Evolutionary conservation across 2,888 invertebrate species (phyloP), one percentile per base, ranked within the genome.

Genomic region (Timandra comae): DNA sequence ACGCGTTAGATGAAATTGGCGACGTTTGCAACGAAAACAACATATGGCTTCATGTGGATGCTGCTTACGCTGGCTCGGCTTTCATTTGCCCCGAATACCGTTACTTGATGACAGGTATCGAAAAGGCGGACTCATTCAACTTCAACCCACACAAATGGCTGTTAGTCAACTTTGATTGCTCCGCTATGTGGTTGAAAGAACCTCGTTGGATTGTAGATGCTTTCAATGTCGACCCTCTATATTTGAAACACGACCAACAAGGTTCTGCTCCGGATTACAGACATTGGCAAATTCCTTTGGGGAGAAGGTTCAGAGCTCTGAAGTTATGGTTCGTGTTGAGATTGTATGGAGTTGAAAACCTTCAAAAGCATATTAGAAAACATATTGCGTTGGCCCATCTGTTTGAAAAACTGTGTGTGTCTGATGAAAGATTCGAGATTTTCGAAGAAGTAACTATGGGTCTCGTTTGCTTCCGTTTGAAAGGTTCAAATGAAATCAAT

Each of bases 141-240:
- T 98, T 99, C 66, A 99, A 99, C 71, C 99, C 99, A 0, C 99
- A 99, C 77, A 99, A 99, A 79, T 99, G 99, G 99, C 86, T 99
- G 90, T 77, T 99, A 49, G 96, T 99, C n/a, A 99, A 97, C 75
- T 99, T 99, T 58, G 99, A 99, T 76, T 99, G 99, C 68, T 99
- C 99, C 7, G 93, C 98, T 0, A 93, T 99, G 94, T 99, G 99
- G 99, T 85, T 96, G 2, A 95, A 94, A 60, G 91, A 95, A 62
- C 95, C 95, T 43, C 89, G 92, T 29, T 94, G 95, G 88, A 89
- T 99, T 33, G 94, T 98, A 0, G 93, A 97, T 57, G 98, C 99
- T 0, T 95, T 99, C 74, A 98, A 97, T 52, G 98, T 99, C 0
- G 98, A 99, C 76, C 99, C 99, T 0, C 85, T 98, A 0, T 99